Percentiles rank a stretch among this genome's conserved stretches.
These are phyloP conservation scores for Adelognathus sp. DNA, from an alignment of 2,888 invertebrate species.

Conservation along the genomic window DNA sequence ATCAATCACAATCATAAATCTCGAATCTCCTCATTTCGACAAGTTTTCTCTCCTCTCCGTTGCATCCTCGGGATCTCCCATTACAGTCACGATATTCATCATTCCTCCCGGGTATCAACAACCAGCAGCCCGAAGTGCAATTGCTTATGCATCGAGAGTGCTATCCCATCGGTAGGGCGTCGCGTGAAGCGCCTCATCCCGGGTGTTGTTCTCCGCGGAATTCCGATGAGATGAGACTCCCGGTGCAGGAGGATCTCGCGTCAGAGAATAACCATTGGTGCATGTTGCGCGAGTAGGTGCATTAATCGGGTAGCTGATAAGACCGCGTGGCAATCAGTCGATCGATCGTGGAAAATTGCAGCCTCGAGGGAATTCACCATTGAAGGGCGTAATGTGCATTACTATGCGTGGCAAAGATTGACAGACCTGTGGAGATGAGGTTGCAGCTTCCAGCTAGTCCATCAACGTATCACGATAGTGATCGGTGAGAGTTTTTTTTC, in stretches of 20 bases:
- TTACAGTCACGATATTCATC: conserved; percentile 7
- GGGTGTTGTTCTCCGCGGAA: not conserved
- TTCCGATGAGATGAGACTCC: not conserved
- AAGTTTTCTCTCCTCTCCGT: not conserved
- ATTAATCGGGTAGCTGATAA: not conserved
- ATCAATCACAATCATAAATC: conserved; percentile 33
- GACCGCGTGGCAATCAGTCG: not conserved
- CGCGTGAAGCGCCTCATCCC: not conserved
- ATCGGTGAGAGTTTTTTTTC: not conserved
- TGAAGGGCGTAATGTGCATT: not conserved
- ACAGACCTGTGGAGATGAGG: not conserved
- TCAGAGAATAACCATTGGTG: not conserved
- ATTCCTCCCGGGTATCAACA: conserved; percentile 8
- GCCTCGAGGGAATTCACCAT: not conserved
- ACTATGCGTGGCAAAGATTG: not conserved
- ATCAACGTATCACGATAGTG: not conserved
- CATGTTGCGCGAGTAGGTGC: not conserved
- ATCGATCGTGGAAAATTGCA: not conserved
- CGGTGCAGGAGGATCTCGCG: not conserved
- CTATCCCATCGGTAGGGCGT: not conserved
- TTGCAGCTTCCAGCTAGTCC: not conserved
- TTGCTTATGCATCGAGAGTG: conserved; percentile 9
- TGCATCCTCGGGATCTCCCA: not conserved
- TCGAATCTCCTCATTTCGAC: not conserved
- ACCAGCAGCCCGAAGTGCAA: conserved; percentile 3